Percentiles rank a stretch among this genome's conserved stretches.
phyloP scores from a whole-genome alignment of 2,113 vertebrate species.

The Lonchura striata region DNA sequence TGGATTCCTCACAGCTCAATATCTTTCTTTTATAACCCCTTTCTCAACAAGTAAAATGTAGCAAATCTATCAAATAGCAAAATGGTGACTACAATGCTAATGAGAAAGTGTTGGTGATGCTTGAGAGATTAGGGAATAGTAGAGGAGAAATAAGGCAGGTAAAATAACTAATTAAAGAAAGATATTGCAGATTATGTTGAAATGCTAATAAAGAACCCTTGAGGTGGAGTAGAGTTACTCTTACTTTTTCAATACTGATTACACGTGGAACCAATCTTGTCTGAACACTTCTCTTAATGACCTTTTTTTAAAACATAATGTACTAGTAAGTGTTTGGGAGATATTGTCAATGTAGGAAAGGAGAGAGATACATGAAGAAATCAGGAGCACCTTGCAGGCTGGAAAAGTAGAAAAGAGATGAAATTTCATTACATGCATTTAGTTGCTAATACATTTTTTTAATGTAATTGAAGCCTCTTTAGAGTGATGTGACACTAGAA shows the following conservation, averaged over 20 bases:
- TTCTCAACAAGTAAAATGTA: background rate
- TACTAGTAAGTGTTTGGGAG: background rate
- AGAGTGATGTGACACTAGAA: background rate
- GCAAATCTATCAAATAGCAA: background rate
- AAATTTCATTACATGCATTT: background rate
- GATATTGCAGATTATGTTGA: background rate
- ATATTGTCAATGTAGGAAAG: background rate
- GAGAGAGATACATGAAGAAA: background rate
- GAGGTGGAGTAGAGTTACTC: background rate
- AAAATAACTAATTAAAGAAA: background rate
- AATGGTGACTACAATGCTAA: background rate
- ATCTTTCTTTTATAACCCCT: background rate
- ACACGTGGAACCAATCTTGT: background rate
- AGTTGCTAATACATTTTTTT: background rate
- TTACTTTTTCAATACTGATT: background rate
- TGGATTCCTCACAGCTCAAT: background rate
- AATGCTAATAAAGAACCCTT: background rate
- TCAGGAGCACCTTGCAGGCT: background rate
- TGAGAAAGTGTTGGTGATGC: background rate
- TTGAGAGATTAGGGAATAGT: background rate
- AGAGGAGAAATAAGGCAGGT: background rate
- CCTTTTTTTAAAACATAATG: background rate
- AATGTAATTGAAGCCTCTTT: background rate
- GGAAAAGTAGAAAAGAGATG: background rate
- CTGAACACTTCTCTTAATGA: background rate